Conservation (phyloP, 2,797 vertebrate genomes). For the Phaenicophaeus curvirostris region DNA sequence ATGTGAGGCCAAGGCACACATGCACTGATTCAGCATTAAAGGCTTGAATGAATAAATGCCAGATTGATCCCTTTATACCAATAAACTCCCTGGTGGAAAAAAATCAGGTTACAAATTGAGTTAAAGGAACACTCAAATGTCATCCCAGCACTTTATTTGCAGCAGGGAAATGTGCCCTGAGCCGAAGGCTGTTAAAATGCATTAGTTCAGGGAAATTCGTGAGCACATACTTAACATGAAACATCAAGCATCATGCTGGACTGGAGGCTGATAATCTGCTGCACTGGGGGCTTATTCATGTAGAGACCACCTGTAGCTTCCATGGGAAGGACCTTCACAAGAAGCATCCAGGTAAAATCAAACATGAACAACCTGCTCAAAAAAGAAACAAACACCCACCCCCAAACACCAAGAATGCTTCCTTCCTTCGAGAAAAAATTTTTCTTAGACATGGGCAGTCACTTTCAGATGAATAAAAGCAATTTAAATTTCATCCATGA, state of each 20-base stretch:
- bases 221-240: fast-evolving
- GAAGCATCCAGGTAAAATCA: not conserved
- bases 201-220: not conserved
- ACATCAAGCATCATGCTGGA: fast-evolving
- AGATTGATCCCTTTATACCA: not conserved
- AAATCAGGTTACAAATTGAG: not conserved
- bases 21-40: not conserved
- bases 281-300: fast-evolving
- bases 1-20: not conserved
- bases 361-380: not conserved
- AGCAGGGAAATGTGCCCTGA: not conserved
- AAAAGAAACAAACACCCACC: not conserved
- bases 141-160: not conserved
- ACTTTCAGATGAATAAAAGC: not conserved
- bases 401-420: not conserved
- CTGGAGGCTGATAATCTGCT: not conserved
- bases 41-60: not conserved
- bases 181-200: not conserved
- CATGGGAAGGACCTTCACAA: not conserved
- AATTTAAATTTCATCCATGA: not conserved
- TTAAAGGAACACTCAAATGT: not conserved
- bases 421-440: not conserved
- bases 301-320: not conserved
- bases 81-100: not conserved
- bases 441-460: not conserved